Evolutionary conservation across 37 sponge, comb jelly and placozoan species (phyloP), one percentile per base, ranked within the genome.

Genomic region (Aplysina aerophoba): DNA sequence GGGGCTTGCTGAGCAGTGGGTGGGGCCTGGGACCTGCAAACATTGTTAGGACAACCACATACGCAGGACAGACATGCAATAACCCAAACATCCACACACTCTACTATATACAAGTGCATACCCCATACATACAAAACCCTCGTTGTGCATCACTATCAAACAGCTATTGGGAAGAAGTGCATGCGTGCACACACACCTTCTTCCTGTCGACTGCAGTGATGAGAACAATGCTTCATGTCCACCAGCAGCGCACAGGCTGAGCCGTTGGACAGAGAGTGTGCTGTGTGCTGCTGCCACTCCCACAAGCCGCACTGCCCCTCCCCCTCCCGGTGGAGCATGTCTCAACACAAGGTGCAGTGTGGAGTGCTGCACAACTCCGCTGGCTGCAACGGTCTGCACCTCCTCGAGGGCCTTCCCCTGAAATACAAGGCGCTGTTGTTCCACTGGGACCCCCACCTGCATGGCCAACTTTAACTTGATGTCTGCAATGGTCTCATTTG

Each of bases 391-490:
- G 15, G 89, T 79, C 28, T 33, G 30, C 15, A 71, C 13, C 44
- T 89, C 81, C 25, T 31, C 25, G 34, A 89, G 27, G n/a, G 58
- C 83, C 30, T 6, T 82, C 33, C 56, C 39, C 22, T 66, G 30
- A 34, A 80, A 56, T 36, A 87, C 27, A 21, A 91, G 85, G 38
- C 81, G 65, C 65, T 82, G 85, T 12, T 81, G 73, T 20, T 38
- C 34, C 24, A 87, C 64, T 31, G 88, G 64, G 54, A 87, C 59
- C 0, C 85, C 85, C 40, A 81, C 68, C 40, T 66, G 27, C 31
- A 91, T 35, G 39, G 72, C 59, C 19, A 91, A 61, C 63, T 87
- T 89, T 72, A 84, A 79, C 81, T 92, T 92, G 33, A 92, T 44
- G 85, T 89, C 84, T 0, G 68, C 56, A 12, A 86, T 79, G 19